phyloP scores from a whole-genome alignment of 1,140 invertebrate genomes.

The Ylistrum balloti region DNA sequence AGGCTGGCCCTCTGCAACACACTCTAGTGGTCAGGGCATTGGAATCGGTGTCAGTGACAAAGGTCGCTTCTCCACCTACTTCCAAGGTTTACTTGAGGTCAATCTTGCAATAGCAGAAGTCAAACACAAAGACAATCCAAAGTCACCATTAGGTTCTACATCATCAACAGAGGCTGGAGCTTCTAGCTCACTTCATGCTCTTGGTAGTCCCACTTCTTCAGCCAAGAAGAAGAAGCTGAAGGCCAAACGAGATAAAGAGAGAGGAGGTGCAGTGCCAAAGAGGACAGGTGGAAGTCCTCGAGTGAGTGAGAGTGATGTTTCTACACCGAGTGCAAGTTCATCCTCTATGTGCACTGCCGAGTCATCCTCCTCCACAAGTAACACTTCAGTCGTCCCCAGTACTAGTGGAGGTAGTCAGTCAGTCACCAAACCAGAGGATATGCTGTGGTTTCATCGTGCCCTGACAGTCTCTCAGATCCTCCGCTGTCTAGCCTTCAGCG shows the following conservation, averaged over 20 bases:
- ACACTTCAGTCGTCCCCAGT: constrained; percentile 42
- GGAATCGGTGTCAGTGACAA: constrained; percentile 78
- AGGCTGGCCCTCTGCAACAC: constrained; percentile 67
- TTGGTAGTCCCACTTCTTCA: constrained; percentile 68
- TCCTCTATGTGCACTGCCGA: constrained; percentile 51
- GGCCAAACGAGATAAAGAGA: constrained; percentile 77
- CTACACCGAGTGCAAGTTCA: constrained; percentile 41
- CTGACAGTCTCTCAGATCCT: constrained; percentile 78
- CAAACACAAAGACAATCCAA: constrained; percentile 60
- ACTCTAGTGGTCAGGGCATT: constrained; percentile 69
- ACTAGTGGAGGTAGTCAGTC: constrained; percentile 43
- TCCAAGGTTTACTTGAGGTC: constrained; percentile 80
- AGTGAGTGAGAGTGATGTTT: constrained; percentile 71
- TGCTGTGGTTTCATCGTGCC: constrained; percentile 80
- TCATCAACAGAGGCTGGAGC: constrained; percentile 61
- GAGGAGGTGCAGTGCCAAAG: constrained; percentile 61
- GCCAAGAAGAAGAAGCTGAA: constrained; percentile 81
- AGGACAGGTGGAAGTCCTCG: constrained; percentile 61
- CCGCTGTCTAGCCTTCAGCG: constrained; percentile 74
- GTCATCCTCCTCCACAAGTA: constrained; percentile 44
- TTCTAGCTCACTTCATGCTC: constrained; percentile 51
- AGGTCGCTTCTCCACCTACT: constrained; percentile 80
- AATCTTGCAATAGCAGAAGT: constrained; percentile 80
- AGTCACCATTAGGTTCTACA: constrained; percentile 49
- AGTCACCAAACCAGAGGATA: constrained; percentile 77